Conservation (phyloP, 2,888 invertebrate genomes). For the Lepidocyrtinus sp. region DNA sequence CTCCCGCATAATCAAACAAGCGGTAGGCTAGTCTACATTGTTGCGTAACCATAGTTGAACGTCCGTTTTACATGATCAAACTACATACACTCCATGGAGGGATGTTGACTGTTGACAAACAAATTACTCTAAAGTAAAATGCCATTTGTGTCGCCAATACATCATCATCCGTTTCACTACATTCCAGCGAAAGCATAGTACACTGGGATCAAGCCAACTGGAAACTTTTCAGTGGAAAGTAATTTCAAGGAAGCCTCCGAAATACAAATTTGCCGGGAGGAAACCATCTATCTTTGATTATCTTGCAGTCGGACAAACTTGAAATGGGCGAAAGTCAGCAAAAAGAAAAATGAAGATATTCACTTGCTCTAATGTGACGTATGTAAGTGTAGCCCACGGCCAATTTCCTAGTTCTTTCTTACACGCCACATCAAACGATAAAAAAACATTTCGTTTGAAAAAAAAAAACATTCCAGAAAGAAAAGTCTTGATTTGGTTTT, state of each 20-base stretch:
- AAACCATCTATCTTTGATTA: constrained; percentile 10
- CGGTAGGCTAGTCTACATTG: no score
- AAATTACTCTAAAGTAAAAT: constrained; percentile 21
- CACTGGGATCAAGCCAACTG: background rate
- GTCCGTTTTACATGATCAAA: no score
- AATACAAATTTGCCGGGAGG: background rate
- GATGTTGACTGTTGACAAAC: constrained; percentile 33
- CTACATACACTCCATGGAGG: no score
- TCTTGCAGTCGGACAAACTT: background rate
- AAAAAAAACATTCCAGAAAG: background rate
- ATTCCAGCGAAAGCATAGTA: background rate
- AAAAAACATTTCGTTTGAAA: background rate
- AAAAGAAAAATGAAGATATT: background rate
- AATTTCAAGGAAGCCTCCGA: background rate
- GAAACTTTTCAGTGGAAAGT: background rate
- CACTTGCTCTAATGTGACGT: no score
- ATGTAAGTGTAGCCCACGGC: background rate
- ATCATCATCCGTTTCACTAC: constrained; percentile 25
- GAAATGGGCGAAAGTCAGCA: background rate
- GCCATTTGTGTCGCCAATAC: constrained; percentile 5
- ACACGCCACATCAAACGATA: background rate
- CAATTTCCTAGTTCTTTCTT: constrained; percentile 4
- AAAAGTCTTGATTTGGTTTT: background rate
- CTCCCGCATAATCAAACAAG: no score
- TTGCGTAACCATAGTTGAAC: no score